Evolutionary conservation across 2,888 invertebrate genomes (phyloP), one percentile per base, ranked within the genome.

Genomic region (Belgica antarctica): DNA sequence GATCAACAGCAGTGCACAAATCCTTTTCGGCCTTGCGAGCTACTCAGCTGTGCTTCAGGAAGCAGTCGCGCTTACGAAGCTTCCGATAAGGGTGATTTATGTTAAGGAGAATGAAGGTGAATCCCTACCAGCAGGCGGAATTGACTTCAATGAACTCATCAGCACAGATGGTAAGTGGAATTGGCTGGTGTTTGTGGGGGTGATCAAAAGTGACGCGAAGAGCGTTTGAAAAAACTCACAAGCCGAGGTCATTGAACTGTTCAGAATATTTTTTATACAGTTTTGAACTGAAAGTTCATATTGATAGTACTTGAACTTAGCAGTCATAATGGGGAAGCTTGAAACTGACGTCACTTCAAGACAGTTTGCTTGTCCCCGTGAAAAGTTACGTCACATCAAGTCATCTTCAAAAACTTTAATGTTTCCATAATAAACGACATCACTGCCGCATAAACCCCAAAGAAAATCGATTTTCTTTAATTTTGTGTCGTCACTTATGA

Each of bases 91-190:
- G 0, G 85, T 84, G 76, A 80, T 85, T 22, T 80, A 85, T 1
- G 75, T 87, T 3, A 77, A 85, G 27, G 83, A 82, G 69, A 76
- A 76, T n/a, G 76, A 79, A 1, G 78, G 78, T 12, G 82, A 83
- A 66, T 41, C 80, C 1, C 75, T 86, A 71, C 87, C 88, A 4
- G 79, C 77, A 15, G 83, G 83, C 19, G 80, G 83, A 0, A 82
- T 87, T 71, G 83, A 85, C 73, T 89, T 86, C 75, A 79, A 82
- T 66, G 88, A 87, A 77, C 74, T 87, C 22, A 82, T 82, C 1
- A 83, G 86, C 75, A 78, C 77, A n/a, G 76, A 76, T 46, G 75
- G 76, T 70, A 68, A 62, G 61, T n/a, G n/a, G n/a, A n/a, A n/a
- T n/a, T n/a, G n/a, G n/a, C n/a, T n/a, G n/a, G 34, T n/a, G n/a